Evolutionary conservation across 2,888 invertebrate genomes (phyloP).

Genomic region (Cosmia trapezina): DNA sequence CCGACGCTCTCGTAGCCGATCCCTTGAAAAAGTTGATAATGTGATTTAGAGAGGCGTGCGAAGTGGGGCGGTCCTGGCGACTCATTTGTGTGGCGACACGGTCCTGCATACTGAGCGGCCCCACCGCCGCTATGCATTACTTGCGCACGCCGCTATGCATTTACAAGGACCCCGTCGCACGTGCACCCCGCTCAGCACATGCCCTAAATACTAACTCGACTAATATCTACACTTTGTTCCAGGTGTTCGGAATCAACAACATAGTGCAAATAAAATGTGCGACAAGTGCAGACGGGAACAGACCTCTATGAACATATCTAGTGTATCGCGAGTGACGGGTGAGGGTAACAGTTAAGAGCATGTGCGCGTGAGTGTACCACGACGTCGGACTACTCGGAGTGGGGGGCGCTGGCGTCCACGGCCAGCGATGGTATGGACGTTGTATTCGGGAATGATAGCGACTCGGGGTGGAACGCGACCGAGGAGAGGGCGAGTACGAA

Average conservation of each 20-base stretch:
- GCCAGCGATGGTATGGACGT: conserved; percentile 90
- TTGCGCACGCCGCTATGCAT: conserved; percentile 70
- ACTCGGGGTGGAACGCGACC: conserved; percentile 81
- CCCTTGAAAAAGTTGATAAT: conserved; percentile 80
- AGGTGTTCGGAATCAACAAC: conserved; percentile 67
- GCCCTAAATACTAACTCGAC: conserved; percentile 59
- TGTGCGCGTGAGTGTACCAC: conserved; percentile 84
- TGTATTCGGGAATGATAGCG: conserved; percentile 84
- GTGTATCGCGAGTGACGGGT: conserved; percentile 76
- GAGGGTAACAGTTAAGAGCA: conserved; percentile 80
- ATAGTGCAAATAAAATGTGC: conserved; percentile 75
- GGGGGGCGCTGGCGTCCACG: conserved; percentile 86
- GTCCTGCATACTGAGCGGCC: conserved; percentile 74
- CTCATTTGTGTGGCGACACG: conserved; percentile 76
- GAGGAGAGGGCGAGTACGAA: conserved; percentile 74
- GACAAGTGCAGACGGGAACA: conserved; percentile 70
- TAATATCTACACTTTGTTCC: conserved; percentile 69
- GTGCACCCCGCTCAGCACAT: conserved; percentile 50
- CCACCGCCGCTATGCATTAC: conserved; percentile 60
- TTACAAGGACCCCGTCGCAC: conserved; percentile 63
- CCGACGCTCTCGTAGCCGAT: conserved; percentile 44
- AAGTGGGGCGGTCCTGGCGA: conserved; percentile 70
- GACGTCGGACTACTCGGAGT: conserved; percentile 85
- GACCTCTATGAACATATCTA: conserved; percentile 70
- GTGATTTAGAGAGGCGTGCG: conserved; percentile 75